phyloP scores from a whole-genome alignment of 1,140 invertebrate genomes.

The Panagrolaimus sp. region DNA sequence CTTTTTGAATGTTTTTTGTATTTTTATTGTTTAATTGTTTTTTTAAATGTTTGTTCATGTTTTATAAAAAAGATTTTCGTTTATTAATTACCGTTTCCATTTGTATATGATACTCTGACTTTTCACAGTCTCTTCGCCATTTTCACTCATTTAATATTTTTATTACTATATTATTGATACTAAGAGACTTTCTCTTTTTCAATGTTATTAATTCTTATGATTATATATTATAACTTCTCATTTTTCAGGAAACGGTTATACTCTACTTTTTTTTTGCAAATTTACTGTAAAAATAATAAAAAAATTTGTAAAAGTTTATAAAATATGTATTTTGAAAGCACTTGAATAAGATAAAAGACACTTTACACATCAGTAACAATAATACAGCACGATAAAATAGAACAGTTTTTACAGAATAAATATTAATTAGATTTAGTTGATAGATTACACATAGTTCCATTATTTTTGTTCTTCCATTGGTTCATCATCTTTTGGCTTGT shows the following conservation, averaged over 20 bases:
- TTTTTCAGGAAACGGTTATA: neutral
- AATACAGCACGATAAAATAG: neutral
- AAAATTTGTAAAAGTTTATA: neutral
- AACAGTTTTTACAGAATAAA: neutral
- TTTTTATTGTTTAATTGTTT: no score
- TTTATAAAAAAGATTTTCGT: no score
- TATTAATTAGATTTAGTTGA: neutral
- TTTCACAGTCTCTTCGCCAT: no score
- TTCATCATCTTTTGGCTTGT: constrained; percentile 6
- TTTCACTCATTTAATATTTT: no score
- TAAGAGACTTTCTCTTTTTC: no score
- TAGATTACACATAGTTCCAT: neutral
- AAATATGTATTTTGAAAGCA: neutral
- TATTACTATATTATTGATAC: no score
- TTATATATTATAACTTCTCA: no score
- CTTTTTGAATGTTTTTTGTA: no score
- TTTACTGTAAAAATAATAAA: neutral
- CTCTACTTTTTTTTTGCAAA: neutral
- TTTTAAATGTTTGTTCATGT: no score
- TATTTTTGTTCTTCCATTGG: constrained; percentile 8
- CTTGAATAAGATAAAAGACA: neutral
- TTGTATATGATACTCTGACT: no score
- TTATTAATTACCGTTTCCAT: no score
- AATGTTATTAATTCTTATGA: no score
- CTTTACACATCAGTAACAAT: neutral